Conservation (phyloP, 2,113 vertebrate genomes). For the Micromys minutus region DNA sequence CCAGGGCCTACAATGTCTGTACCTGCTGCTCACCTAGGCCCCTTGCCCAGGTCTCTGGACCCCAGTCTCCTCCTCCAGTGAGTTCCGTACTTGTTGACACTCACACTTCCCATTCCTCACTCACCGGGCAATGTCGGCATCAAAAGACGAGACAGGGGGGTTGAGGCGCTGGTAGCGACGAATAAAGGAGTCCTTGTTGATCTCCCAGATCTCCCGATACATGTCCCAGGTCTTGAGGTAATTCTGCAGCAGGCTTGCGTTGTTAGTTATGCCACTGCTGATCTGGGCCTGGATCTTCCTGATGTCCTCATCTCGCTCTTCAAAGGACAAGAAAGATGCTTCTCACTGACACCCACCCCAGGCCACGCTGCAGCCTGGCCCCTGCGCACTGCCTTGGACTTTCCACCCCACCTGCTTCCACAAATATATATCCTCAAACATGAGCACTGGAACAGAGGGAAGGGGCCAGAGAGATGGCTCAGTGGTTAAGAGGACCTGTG, state of each 20-base stretch:
- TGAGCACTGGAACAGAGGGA: neutral
- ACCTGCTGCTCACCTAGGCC: too few species aligned
- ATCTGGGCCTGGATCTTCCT: conserved; percentile 90
- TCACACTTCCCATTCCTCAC: neutral
- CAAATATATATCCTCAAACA: neutral
- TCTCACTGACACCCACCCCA: neutral
- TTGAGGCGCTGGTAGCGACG: conserved; percentile 89
- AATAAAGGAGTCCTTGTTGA: conserved; percentile 91
- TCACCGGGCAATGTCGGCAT: conserved; percentile 91
- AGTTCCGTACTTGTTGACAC: neutral
- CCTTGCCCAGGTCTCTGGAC: neutral
- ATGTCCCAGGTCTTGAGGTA: conserved; percentile 93
- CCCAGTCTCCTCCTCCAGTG: neutral
- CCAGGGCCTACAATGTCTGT: neutral
- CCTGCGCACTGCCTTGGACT: neutral
- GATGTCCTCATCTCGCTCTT: conserved; percentile 91
- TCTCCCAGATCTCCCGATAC: conserved; percentile 92
- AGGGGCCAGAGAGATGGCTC: neutral
- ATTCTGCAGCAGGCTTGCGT: conserved; percentile 84
- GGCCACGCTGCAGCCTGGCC: neutral
- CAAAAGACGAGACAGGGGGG: conserved; percentile 90
- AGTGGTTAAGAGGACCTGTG: neutral
- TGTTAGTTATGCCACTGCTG: conserved; percentile 86
- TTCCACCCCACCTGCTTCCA: neutral
- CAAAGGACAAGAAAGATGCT: neutral